A percentile compares a stretch with the other conserved stretches of the same genome.
Conservation (phyloP, 2,113 vertebrate genomes). For the Emydura subglobosa region DNA sequence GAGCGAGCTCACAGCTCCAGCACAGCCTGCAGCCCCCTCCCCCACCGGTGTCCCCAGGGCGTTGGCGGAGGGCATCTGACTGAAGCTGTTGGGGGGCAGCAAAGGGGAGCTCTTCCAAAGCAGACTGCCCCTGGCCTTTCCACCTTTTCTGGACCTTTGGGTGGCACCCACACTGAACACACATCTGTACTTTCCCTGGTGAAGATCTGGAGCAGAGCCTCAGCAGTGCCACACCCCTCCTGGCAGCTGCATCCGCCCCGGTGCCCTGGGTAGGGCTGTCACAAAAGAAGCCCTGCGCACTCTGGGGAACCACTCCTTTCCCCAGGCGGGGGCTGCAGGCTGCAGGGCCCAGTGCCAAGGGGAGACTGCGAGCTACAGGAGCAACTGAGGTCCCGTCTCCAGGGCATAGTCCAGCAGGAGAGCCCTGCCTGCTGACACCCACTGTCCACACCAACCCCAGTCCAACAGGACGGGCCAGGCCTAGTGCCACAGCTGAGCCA, state of each 20-base stretch:
- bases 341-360: too few relatives aligned
- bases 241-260: neutral
- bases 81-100: neutral
- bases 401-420: neutral
- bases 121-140: neutral
- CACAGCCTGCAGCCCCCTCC: too few relatives aligned
- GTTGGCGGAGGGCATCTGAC: neutral
- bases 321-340: too few relatives aligned
- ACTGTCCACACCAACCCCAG: too few relatives aligned
- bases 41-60: too few relatives aligned
- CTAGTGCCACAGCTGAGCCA: too few relatives aligned
- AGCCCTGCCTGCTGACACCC: too few relatives aligned
- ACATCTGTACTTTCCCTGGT: too few relatives aligned
- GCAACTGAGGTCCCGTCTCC: neutral
- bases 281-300: neutral
- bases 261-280: neutral
- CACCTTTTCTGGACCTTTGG: neutral
- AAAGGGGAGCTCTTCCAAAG: neutral
- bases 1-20: too few relatives aligned
- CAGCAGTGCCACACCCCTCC: neutral
- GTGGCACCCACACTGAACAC: neutral
- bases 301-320: neutral
- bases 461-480: too few relatives aligned
- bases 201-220: too few relatives aligned
- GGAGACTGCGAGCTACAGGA: neutral